These are phyloP conservation scores for Aquatica leii DNA, from an alignment of 2,888 invertebrate genomes.

Conservation along the genomic window DNA sequence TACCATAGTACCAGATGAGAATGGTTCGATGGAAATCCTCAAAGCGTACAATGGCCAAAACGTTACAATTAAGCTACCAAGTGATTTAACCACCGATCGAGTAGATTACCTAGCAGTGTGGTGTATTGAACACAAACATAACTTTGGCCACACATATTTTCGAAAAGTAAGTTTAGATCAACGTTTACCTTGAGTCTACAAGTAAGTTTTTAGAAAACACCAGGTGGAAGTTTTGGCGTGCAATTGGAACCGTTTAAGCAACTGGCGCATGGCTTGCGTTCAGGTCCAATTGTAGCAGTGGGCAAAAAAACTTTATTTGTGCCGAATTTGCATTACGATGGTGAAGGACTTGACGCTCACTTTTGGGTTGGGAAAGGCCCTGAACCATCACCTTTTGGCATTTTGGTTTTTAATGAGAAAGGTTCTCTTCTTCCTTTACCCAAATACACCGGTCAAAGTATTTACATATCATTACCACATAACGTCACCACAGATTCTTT, in stretches of 20 bases:
- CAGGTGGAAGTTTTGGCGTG: not conserved
- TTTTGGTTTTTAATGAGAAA: constrained; percentile 38
- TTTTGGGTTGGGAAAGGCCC: constrained; percentile 46
- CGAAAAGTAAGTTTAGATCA: too few species aligned
- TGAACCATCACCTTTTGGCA: constrained; percentile 31
- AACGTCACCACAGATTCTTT: constrained; percentile 40
- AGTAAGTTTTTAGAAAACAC: too few species aligned
- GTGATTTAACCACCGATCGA: constrained; percentile 32
- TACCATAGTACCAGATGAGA: constrained; percentile 32
- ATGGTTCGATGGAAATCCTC: constrained; percentile 21
- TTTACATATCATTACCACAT: constrained; percentile 44
- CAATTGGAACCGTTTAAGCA: constrained; percentile 25
- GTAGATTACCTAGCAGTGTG: constrained; percentile 43
- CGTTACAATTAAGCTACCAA: constrained; percentile 38
- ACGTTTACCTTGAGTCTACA: too few species aligned
- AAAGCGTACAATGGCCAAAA: constrained; percentile 29
- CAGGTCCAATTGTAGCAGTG: constrained; percentile 45
- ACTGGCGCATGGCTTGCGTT: constrained; percentile 40
- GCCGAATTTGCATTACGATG: constrained; percentile 44
- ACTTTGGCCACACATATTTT: constrained; percentile 7
- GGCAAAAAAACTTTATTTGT: constrained; percentile 47
- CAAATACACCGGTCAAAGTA: constrained; percentile 41
- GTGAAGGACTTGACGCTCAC: constrained; percentile 34
- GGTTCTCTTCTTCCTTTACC: constrained; percentile 28
- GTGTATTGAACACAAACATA: constrained; percentile 26